Evolutionary conservation across 2,888 invertebrate species (phyloP).

Genomic region (Hedychridium roseum): DNA sequence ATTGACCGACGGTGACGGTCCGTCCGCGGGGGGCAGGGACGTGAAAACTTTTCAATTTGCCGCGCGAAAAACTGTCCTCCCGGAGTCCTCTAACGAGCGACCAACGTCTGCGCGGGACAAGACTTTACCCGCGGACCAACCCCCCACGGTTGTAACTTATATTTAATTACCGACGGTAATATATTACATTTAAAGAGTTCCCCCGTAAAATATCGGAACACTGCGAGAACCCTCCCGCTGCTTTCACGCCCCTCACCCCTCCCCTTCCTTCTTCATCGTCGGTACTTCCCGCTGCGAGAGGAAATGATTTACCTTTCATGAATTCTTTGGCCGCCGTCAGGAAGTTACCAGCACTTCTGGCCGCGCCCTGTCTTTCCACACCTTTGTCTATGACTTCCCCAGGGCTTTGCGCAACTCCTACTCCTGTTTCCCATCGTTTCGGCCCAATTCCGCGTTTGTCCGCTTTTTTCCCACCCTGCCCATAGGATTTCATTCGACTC

Average conservation of each 20-base stretch:
- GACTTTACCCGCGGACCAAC: slow-evolving; percentile 27
- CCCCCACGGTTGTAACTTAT: slow-evolving; percentile 50
- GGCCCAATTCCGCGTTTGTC: slow-evolving; percentile 1
- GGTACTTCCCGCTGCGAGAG: slow-evolving; percentile 26
- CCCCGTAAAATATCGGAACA: slow-evolving; percentile 59
- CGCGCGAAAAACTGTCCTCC: slow-evolving; percentile 27
- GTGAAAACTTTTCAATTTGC: slow-evolving; percentile 33
- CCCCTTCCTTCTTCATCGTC: slow-evolving; percentile 3
- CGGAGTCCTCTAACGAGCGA: neutral
- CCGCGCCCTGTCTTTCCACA: slow-evolving; percentile 7
- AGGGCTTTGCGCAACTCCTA: neutral
- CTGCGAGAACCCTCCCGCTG: slow-evolving; percentile 53
- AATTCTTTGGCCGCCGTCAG: slow-evolving; percentile 46
- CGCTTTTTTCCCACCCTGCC: neutral
- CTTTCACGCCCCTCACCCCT: slow-evolving; percentile 21
- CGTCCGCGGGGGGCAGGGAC: slow-evolving; percentile 23
- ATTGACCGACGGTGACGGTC: slow-evolving; percentile 32
- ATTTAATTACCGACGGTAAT: slow-evolving; percentile 60
- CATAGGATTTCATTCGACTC: slow-evolving; percentile 1
- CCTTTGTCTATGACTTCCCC: too few species aligned
- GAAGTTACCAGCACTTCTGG: slow-evolving; percentile 23
- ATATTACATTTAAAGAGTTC: slow-evolving; percentile 61
- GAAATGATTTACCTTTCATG: slow-evolving; percentile 56
- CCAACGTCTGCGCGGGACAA: slow-evolving; percentile 30
- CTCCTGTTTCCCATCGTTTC: slow-evolving; percentile 7